Conservation (phyloP, 2,113 vertebrate genomes). For the Pao palembangensis region DNA sequence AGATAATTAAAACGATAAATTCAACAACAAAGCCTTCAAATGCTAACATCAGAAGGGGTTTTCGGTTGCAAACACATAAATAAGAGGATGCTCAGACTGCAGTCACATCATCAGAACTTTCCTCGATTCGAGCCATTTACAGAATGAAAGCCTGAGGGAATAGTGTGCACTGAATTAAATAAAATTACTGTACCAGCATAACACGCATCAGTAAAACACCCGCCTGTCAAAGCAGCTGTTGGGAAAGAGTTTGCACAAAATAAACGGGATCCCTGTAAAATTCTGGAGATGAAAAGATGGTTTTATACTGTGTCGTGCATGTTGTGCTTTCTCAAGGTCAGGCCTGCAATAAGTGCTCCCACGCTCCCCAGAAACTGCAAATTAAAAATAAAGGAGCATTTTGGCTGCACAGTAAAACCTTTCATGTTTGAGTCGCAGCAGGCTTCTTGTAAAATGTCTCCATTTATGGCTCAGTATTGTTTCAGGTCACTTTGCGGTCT, state of each 20-base stretch:
- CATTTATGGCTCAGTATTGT: conserved; percentile 27
- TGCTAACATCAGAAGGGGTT: conserved; percentile 9
- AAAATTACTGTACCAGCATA: conserved; percentile 13
- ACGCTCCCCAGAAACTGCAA: conserved; percentile 31
- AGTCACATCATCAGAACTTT: conserved; percentile 18
- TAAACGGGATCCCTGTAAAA: conserved; percentile 23
- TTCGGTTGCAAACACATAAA: conserved; percentile 16
- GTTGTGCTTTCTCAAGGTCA: conserved; percentile 32
- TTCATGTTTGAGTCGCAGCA: conserved; percentile 31
- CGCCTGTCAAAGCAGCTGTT: conserved; percentile 20
- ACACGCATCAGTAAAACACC: background rate
- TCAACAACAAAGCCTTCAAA: conserved; percentile 38
- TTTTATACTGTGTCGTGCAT: conserved; percentile 13
- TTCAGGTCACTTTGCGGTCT: conserved; percentile 13
- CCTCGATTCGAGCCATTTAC: background rate
- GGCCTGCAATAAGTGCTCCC: conserved; percentile 24
- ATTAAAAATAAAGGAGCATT: conserved; percentile 21
- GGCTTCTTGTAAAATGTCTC: conserved; percentile 24
- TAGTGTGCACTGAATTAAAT: conserved; percentile 24
- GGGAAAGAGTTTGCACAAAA: conserved; percentile 13
- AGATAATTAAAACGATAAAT: conserved; percentile 53
- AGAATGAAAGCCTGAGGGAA: conserved; percentile 11
- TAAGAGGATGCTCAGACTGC: conserved; percentile 12
- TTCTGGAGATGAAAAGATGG: conserved; percentile 32
- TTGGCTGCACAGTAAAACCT: conserved; percentile 31